Evolutionary conservation across 1,140 invertebrate genomes (phyloP).

Genomic region (Lepidurus apus): DNA sequence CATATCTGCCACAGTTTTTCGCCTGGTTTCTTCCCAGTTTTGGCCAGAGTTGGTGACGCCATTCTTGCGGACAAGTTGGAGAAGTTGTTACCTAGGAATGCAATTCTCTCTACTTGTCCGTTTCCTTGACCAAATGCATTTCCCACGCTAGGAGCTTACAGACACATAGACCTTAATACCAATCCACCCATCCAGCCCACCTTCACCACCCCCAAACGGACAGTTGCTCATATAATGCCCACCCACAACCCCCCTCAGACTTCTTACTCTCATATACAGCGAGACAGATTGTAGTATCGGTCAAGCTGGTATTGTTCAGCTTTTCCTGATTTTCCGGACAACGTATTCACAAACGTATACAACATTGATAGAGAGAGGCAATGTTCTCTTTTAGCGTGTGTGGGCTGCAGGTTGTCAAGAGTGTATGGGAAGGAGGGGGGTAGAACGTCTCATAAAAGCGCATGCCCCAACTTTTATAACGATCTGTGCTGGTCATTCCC

Average conservation of each 20-base stretch:
- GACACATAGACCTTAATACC: slow-evolving; percentile 1
- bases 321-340: neutral
- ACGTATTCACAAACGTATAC: neutral
- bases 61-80: neutral
- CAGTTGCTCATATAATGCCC: slow-evolving; percentile 16
- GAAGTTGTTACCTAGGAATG: neutral
- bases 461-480: slow-evolving; percentile 13
- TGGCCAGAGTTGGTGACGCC: neutral
- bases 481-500: slow-evolving; percentile 13
- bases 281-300: neutral
- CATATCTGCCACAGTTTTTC: neutral
- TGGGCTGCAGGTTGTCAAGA: slow-evolving; percentile 12
- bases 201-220: neutral
- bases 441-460: neutral
- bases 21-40: neutral
- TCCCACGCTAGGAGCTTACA: neutral
- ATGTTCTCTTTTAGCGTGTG: neutral
- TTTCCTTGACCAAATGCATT: neutral
- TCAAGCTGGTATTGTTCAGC: neutral
- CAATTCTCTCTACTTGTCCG: neutral
- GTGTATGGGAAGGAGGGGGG: neutral
- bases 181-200: slow-evolving; percentile 2
- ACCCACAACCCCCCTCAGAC: neutral
- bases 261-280: neutral
- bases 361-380: neutral